Evolutionary conservation across 2,888 invertebrate genomes (phyloP), one percentile per base, ranked within the genome.

Genomic region (Meganola albula): DNA sequence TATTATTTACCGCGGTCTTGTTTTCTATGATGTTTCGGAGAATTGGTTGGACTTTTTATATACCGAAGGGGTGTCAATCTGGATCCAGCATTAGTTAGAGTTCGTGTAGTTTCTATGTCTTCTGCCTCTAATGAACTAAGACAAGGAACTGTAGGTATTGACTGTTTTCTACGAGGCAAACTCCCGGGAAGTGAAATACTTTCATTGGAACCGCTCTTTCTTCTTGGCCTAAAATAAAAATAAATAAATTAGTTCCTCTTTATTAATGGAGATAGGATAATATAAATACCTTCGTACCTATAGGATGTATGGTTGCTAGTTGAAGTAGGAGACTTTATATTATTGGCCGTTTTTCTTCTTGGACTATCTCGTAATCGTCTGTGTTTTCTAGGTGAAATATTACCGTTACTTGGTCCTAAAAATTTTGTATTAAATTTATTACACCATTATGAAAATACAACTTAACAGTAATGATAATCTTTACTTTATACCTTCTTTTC

Each of bases 351-450:
- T 73, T 91, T 91, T 60, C 91, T 85, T 55, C 91, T 72, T 1
- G 90, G 90, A 58, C 89, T 90, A 39, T 92, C 91, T 37, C 91
- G 82, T 34, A 87, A 76, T 38, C 91, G 87, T 55, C 90, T 88
- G 41, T 86, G 83, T 69, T 90, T 90, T 44, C 89, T 87, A 24
- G 90, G 88, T 7, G 90, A 89, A 42, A 83, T 53, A 53, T 78
- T 86, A 24, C 87, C 87, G 44, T 85, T 86, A 13, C 68, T 75
- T n/a, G 67, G 38, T 25, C 79, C 82, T 79, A 31, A 14, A 46
- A 24, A 18, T 4, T 4, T 9, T 16, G 28, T 18, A 10, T 23
- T 13, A 20, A 23, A 2, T 11, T 0, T 7, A 11, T 10, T 13
- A 0, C 8, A 11, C 9, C 2, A 25, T 3, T 2, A 8, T 9